Evolutionary conservation across 2,113 vertebrate genomes (phyloP), one percentile per base, ranked within the genome.

Genomic region (Glaucomys volans): DNA sequence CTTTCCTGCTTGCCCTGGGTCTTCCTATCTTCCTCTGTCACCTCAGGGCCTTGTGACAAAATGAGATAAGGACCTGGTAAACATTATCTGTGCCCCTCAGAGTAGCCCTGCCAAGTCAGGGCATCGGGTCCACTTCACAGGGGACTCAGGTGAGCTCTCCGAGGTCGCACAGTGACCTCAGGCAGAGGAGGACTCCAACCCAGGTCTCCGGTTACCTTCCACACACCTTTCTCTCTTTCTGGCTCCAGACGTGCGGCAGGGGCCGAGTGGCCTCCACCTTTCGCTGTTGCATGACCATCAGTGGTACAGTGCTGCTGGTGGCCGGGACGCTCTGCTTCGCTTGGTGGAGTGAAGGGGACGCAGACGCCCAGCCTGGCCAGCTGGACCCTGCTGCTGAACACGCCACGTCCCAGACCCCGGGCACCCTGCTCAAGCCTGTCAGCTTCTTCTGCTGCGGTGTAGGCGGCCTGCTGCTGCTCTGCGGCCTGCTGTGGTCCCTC

Each of bases 401-500:
- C 12, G 64, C 82, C 0, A 1, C 0, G 1, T 97, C 96, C 5
- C 66, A 94, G 20, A 72, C 95, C n/a, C 88, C 95, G 75, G 81
- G 93, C 50, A 54, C 97, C 4, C 87, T 98, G 87, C 98, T 99
- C 72, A 98, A 97, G 97, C 98, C 97, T 0, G 52, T 98, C 97
- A 98, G 98, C 96, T 98, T 98, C 96, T 97, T 98, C 97, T 99
- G 98, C 97, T 98, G 98, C 0, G 96, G 98, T 2, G 74, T 97
- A 1, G 98, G 99, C 0, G 97, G 98, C n/a, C 97, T 99, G 96
- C 98, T 99, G 37, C 98, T 99, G 69, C 96, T 98, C 91, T 94
- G 97, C 0, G 98, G 98, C 82, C 98, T 99, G 42, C 98, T 99
- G 24, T 98, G 98, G 98, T 99, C 98, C 0, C 75, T 98, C 47